These are phyloP conservation scores for Poecilia picta DNA, from an alignment of 2,797 vertebrate species.

Conservation along the genomic window DNA sequence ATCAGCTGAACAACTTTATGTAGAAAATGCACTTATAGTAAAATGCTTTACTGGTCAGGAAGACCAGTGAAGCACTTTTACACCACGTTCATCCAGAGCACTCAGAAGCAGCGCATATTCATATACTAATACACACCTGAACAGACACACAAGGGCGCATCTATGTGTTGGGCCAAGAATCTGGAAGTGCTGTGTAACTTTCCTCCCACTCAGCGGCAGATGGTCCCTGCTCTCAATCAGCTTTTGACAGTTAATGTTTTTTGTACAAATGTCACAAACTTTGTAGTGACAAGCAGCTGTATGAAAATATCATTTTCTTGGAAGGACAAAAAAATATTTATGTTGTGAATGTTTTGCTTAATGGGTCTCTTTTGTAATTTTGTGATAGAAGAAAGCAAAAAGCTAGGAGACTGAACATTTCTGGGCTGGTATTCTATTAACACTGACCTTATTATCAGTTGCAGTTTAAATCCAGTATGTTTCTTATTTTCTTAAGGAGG, in stretches of 20 bases:
- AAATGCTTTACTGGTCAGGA: not conserved
- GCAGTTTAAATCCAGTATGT: not conserved
- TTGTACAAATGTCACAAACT: not conserved
- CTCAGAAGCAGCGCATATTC: not conserved
- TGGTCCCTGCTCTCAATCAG: not conserved
- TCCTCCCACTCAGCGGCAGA: not conserved
- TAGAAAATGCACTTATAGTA: not conserved
- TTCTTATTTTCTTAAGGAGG: not conserved
- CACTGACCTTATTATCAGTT: not conserved
- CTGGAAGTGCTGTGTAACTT: not conserved
- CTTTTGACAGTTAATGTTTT: not conserved
- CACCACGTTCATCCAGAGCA: not conserved
- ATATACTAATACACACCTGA: not conserved
- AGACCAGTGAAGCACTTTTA: not conserved
- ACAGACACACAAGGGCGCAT: not conserved
- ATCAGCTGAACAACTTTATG: slow-evolving; percentile 6
- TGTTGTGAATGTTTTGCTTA: not conserved
- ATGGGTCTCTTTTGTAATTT: not conserved
- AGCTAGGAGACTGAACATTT: not conserved
- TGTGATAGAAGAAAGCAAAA: not conserved
- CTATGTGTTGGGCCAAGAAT: not conserved
- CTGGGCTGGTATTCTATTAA: not conserved
- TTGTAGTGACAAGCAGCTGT: not conserved
- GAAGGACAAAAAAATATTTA: not conserved
- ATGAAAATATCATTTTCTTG: not conserved